Evolutionary conservation across 2,888 invertebrate genomes (phyloP).

Genomic region (Microdon myrmicae): DNA sequence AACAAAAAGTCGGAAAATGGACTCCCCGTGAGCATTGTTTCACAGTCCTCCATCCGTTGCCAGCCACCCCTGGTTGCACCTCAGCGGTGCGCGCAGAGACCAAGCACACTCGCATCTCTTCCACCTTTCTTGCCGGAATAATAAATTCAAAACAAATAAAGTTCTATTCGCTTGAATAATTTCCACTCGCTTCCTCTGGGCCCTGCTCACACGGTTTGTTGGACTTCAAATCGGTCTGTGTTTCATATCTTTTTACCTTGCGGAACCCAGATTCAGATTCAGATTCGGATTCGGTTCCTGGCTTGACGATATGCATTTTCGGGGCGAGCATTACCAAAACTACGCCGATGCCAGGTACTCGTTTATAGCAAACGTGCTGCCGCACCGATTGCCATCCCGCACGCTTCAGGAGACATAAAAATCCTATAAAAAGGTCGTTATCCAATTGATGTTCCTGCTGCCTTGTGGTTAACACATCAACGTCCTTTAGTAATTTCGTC

Average conservation of each 20-base stretch:
- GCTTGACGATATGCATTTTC: slow-evolving; percentile 40
- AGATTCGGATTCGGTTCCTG: slow-evolving; percentile 20
- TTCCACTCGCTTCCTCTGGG: slow-evolving; percentile 46
- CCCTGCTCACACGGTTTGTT: slow-evolving; percentile 49
- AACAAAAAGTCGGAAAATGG: too few relatives aligned
- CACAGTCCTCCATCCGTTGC: slow-evolving; percentile 8
- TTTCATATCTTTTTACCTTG: slow-evolving; percentile 1
- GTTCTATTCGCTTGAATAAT: slow-evolving; percentile 51
- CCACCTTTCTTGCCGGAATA: slow-evolving; percentile 48
- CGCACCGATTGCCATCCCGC: slow-evolving; percentile 26
- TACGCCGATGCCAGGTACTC: too few relatives aligned
- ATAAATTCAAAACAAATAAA: slow-evolving; percentile 52
- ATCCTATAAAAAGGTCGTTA: slow-evolving; percentile 42
- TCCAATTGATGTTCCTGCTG: slow-evolving; percentile 35
- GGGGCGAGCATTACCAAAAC: slow-evolving; percentile 40
- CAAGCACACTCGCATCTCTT: slow-evolving; percentile 28
- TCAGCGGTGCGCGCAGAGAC: slow-evolving; percentile 5
- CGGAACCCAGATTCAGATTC: background rate
- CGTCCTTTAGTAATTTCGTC: slow-evolving; percentile 19
- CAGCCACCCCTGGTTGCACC: slow-evolving; percentile 35
- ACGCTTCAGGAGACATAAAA: slow-evolving; percentile 45
- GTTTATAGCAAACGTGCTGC: slow-evolving; percentile 2
- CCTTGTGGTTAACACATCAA: slow-evolving; percentile 34
- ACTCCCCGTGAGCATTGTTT: slow-evolving; percentile 46
- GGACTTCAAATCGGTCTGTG: slow-evolving; percentile 21